Conservation (phyloP, 2,888 invertebrate species). For the Caenorhabditis zanzibari region DNA sequence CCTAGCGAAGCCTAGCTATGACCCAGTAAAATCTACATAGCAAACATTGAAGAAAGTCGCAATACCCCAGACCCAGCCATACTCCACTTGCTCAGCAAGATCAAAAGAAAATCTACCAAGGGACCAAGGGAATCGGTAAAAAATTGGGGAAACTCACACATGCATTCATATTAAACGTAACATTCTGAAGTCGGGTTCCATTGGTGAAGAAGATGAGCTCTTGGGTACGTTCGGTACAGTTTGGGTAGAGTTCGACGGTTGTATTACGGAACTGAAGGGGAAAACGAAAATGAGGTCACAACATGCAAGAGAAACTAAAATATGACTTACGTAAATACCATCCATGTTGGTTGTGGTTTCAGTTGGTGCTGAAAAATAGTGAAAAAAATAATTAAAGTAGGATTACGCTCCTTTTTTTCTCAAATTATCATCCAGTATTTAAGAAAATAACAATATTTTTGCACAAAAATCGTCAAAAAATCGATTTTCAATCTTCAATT, state of each 20-base stretch:
- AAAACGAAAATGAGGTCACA: neutral
- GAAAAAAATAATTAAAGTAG: no score
- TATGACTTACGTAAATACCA: slow-evolving; percentile 6
- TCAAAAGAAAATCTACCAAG: neutral
- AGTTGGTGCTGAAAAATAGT: neutral
- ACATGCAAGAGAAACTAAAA: neutral
- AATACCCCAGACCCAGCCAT: no score
- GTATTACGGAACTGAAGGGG: slow-evolving; percentile 15
- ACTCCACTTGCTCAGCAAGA: no score
- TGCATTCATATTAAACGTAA: neutral
- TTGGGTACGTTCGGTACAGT: neutral
- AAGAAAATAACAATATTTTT: no score
- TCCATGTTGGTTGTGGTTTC: neutral
- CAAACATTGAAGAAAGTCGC: no score
- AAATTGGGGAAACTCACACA: slow-evolving; percentile 17
- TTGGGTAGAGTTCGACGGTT: neutral
- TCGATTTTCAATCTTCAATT: no score
- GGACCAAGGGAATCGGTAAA: neutral
- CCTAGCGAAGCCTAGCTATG: no score
- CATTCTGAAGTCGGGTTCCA: neutral
- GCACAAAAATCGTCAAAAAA: no score
- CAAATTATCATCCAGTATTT: no score
- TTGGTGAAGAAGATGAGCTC: slow-evolving; percentile 5
- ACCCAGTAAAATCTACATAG: no score
- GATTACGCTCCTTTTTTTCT: no score